Evolutionary conservation across 2,888 invertebrate species (phyloP).

Genomic region (Eledona agricola): DNA sequence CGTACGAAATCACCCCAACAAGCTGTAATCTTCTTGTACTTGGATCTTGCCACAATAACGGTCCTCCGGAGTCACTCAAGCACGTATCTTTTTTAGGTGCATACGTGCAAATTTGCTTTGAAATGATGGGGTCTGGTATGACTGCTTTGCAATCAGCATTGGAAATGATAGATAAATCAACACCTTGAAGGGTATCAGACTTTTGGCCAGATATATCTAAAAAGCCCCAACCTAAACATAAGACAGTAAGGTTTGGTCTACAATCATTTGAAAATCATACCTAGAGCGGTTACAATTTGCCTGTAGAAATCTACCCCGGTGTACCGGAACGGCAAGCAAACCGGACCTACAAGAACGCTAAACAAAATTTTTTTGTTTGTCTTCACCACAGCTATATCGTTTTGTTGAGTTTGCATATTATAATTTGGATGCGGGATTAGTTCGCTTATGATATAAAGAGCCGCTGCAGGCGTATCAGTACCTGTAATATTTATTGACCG

Average conservation of each 20-base stretch:
- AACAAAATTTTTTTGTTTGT: slow-evolving; percentile 61
- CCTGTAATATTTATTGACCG: slow-evolving; percentile 56
- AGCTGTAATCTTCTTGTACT: slow-evolving; percentile 57
- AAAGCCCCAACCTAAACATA: slow-evolving; percentile 70
- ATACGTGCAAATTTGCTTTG: slow-evolving; percentile 52
- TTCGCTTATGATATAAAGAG: slow-evolving; percentile 54
- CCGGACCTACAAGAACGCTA: slow-evolving; percentile 67
- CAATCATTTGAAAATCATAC: slow-evolving; percentile 52
- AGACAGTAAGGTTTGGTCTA: neutral
- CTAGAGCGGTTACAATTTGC: slow-evolving; percentile 61
- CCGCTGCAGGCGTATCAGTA: slow-evolving; percentile 64
- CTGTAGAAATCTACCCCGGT: slow-evolving; percentile 56
- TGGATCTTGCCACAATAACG: slow-evolving; percentile 62
- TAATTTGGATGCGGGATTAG: slow-evolving; percentile 63
- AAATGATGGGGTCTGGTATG: slow-evolving; percentile 43
- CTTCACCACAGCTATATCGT: slow-evolving; percentile 68
- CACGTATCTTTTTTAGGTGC: slow-evolving; percentile 50
- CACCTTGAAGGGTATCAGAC: slow-evolving; percentile 65
- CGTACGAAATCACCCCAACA: slow-evolving; percentile 68
- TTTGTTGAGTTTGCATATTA: slow-evolving; percentile 45
- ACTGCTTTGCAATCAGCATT: slow-evolving; percentile 60
- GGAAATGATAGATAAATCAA: slow-evolving; percentile 65
- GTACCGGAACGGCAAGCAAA: slow-evolving; percentile 71
- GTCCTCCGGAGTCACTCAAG: slow-evolving; percentile 53
- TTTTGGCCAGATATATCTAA: slow-evolving; percentile 63